Conservation (phyloP, 2,113 vertebrate genomes). For the Cinclus cinclus region DNA sequence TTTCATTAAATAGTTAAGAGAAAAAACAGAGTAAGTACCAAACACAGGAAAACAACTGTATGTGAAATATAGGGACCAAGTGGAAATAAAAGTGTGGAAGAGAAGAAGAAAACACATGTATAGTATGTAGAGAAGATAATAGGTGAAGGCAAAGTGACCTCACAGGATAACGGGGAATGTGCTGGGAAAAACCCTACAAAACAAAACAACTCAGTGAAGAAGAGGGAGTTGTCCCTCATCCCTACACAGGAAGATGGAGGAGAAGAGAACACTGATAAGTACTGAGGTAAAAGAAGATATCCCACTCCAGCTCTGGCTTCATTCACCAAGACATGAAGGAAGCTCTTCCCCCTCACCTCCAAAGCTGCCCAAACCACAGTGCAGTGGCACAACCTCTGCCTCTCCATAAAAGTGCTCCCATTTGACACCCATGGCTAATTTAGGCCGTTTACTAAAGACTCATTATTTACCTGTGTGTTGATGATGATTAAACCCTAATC, state of each 20-base stretch:
- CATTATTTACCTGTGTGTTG: background rate
- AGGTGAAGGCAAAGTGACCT: background rate
- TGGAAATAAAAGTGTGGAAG: background rate
- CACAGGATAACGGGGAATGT: background rate
- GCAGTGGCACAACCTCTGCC: background rate
- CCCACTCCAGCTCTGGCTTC: background rate
- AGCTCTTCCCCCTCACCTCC: background rate
- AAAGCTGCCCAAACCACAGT: background rate
- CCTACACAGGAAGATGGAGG: background rate
- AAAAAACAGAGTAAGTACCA: background rate
- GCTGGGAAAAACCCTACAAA: background rate
- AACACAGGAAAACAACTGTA: background rate
- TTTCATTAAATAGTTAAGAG: background rate
- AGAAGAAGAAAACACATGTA: rapidly evolving
- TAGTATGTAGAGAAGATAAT: background rate
- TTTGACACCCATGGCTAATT: background rate
- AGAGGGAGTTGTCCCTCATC: rapidly evolving
- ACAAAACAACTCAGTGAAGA: background rate
- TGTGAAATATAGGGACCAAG: background rate
- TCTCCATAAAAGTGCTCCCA: rapidly evolving
- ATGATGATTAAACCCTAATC: background rate
- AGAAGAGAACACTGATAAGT: background rate
- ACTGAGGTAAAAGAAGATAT: background rate
- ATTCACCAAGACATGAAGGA: background rate
- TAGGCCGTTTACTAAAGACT: background rate